Base-by-base conservation (phyloP, 2,113 vertebrate species). In the Upupa epops region DNA sequence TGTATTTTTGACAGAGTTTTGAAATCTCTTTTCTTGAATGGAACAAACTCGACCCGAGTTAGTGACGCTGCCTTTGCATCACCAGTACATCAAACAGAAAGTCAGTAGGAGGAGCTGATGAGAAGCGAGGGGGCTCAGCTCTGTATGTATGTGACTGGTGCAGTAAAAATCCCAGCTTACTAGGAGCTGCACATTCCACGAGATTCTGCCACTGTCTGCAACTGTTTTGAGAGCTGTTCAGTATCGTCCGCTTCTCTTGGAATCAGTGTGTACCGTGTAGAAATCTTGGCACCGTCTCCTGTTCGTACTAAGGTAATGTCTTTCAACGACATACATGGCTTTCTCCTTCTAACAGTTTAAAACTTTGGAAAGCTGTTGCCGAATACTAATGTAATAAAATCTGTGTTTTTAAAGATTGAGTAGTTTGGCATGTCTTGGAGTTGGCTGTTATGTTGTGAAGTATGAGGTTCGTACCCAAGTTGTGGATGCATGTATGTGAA, bases 1-100 rank as follows among this genome's bases (percentile, higher is more conserved):
- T 92, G 60, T 85, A 69, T 75, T 92, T 89, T 95, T 84, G 72
- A 90, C 66, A 71, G 65, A 73, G 45, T 90, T 88, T 79, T 56
- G 61, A 60, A 90, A 89, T 69, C 29, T 81, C 36, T 52, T 88
- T 88, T 92, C 80, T 54, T 81, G 70, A 83, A 48, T 75, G 37
- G 59, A 83, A 77, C 71, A 92, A 83, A 84, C 88, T 95, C 86
- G 65, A 60, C 75, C 49, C 59, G 59, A 28, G 29, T 88, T 75
- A 91, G 66, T 82, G 74, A 79, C 93, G 36, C 42, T 90, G 28
- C 77, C 34, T 5, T 91, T 89, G 55, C 6, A 16, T 82, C 75
- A 86, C 54, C 59, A 72, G 70, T 76, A 64, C 31, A 28, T 65
- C 60, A 76, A 88, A 73, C 15, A 71, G 54, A 72, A 58, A 75